These are phyloP conservation scores for Onychomys arenicola DNA, from an alignment of 2,797 vertebrate species.

Conservation along the genomic window DNA sequence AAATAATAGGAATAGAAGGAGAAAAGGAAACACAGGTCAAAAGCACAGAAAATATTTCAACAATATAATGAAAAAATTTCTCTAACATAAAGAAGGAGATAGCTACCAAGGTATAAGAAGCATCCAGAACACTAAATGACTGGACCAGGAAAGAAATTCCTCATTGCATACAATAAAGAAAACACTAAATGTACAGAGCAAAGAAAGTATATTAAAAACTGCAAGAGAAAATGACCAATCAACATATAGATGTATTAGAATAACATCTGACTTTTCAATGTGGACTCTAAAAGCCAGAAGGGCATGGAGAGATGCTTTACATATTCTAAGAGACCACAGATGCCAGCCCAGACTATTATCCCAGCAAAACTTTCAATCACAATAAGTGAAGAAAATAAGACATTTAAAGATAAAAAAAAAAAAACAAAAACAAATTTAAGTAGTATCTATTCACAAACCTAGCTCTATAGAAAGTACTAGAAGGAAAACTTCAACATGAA, in stretches of 20 bases:
- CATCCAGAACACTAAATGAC: too few relatives aligned
- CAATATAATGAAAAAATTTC: neutral
- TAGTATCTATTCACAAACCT: too few relatives aligned
- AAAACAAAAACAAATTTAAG: too few relatives aligned
- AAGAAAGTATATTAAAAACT: neutral
- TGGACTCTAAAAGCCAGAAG: neutral
- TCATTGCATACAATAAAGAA: neutral
- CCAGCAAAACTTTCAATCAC: neutral
- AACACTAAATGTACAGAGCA: neutral
- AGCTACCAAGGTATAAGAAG: neutral
- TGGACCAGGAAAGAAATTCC: neutral
- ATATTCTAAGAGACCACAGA: neutral
- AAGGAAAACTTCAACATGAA: too few relatives aligned
- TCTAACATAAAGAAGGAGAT: neutral
- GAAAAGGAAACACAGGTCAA: neutral
- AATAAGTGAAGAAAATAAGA: too few relatives aligned
- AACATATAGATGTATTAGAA: too few relatives aligned
- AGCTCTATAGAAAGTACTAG: too few relatives aligned
- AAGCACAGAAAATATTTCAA: neutral
- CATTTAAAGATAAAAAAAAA: too few relatives aligned
- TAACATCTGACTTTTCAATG: too few relatives aligned
- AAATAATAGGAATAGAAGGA: neutral
- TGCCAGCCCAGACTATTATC: neutral
- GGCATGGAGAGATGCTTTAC: neutral
- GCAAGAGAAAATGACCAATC: neutral